Evolutionary conservation across 1,140 invertebrate species (phyloP).

Genomic region (Danaus melanippus): DNA sequence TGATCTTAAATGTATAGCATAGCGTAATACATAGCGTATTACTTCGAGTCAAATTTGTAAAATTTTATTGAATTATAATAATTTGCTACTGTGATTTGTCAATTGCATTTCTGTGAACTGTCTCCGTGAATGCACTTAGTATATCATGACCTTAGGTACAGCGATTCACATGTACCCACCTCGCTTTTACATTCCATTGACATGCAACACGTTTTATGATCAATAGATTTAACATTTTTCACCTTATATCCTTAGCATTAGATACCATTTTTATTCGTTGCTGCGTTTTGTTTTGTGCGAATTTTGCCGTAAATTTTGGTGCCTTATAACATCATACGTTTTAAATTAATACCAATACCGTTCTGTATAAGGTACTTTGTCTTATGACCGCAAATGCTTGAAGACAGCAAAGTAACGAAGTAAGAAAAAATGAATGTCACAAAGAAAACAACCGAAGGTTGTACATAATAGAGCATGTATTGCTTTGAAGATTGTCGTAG

Average conservation of each 20-base stretch:
- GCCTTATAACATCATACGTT: constrained; percentile 8
- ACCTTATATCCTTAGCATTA: constrained; percentile 21
- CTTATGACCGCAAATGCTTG: constrained; percentile 3
- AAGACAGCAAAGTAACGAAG: too few relatives aligned
- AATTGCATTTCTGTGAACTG: too few relatives aligned
- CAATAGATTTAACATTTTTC: constrained; percentile 18
- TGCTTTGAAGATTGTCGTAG: constrained; percentile 14
- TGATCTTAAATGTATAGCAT: too few relatives aligned
- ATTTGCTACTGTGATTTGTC: too few relatives aligned
- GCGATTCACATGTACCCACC: constrained; percentile 32
- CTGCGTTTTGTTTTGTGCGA: constrained; percentile 12
- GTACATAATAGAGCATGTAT: constrained; percentile 18
- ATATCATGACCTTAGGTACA: constrained; percentile 43
- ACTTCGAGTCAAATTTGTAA: too few relatives aligned
- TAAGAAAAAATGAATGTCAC: too few relatives aligned
- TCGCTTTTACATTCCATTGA: constrained; percentile 31
- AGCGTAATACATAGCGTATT: too few relatives aligned
- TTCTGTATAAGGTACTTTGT: constrained; percentile 24
- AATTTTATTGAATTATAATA: too few relatives aligned
- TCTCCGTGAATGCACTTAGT: constrained; percentile 17
- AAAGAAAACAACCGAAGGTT: background rate
- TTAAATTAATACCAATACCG: constrained; percentile 22
- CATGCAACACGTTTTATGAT: constrained; percentile 27
- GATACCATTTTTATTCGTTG: constrained; percentile 20
- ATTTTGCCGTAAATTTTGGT: constrained; percentile 26